Base-by-base conservation (phyloP, 2,797 vertebrate species). In the Protonibea diacanthus region DNA sequence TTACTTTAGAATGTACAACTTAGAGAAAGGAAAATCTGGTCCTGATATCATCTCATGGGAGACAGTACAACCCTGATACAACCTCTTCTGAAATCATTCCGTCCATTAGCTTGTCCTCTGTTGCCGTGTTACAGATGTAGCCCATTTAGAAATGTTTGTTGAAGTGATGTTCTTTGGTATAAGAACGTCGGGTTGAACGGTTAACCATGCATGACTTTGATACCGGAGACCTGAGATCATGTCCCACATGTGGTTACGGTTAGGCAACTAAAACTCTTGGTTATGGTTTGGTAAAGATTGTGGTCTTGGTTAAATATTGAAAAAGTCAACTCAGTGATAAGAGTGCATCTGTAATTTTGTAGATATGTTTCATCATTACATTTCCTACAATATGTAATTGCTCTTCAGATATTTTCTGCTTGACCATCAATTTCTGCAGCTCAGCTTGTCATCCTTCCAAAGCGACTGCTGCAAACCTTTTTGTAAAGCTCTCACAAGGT, bases 351-450 rank as follows among this genome's bases (percentile, higher is more conserved):
- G 11, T 20, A 5, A 21, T 40, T 47, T 59, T 51, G 45, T 33
- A 60, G 14, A 56, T 40, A n/a, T 18, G 18, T 33, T 53, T 53
- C 8, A 42, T 38, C 44, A 58, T 48, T 17, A 65, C 17, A n/a
- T 40, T 25, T 33, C 33, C 33, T 38, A 38, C 33, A 38, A 38
- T 38, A 9, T 9, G 33, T 9, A 38, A 38, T 38, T 38, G 42
- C 52, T 45, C 55, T 55, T 59, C 11, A 17, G 11, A 56, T 47
- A 17, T 40, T 40, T 68, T 40, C 27, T 29, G 25, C 57, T 55
- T 48, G 53, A 25, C 23, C 59, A 69, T 73, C 69, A 47, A 23
- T 52, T 29, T 62, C 49, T 47, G 63, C 25, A 67, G 57, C 38
- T 66, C 49, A 56, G 52, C 45, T 67, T 71, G 23, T 74, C 3